Evolutionary conservation across 2,113 vertebrate genomes (phyloP).

Genomic region (Cyanoramphus novaezelandiae): DNA sequence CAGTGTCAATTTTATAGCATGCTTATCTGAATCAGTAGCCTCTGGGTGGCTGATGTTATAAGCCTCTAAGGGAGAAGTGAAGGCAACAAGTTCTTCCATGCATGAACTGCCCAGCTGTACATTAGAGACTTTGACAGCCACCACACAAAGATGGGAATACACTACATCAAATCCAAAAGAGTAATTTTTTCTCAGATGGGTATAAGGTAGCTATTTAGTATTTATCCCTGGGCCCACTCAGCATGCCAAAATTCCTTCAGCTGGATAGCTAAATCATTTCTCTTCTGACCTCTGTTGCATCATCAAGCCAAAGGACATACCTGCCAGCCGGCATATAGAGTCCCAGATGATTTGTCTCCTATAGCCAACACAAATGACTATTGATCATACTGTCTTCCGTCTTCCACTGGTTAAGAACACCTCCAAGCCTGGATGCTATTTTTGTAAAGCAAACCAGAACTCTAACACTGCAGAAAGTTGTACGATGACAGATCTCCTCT

Average conservation of each 20-base stretch:
- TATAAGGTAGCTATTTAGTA: background rate
- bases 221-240: background rate
- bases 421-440: background rate
- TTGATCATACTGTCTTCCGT: background rate
- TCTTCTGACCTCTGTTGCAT: conserved; percentile 8
- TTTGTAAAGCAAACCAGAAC: background rate
- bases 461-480: background rate
- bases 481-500: background rate
- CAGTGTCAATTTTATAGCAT: conserved; percentile 39
- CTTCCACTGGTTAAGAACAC: background rate
- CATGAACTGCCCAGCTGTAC: conserved; percentile 50
- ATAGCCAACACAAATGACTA: background rate
- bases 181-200: background rate
- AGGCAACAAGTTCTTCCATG: conserved; percentile 50
- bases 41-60: conserved; percentile 42
- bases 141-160: background rate
- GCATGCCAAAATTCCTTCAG: background rate
- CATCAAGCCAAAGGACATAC: conserved; percentile 9
- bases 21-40: conserved; percentile 42
- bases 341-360: background rate
- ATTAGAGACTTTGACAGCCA: background rate
- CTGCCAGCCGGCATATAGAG: background rate
- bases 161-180: background rate
- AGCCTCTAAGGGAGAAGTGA: background rate
- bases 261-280: background rate